Base-by-base conservation (phyloP, 2,113 vertebrate species). In the Tiliqua scincoides region DNA sequence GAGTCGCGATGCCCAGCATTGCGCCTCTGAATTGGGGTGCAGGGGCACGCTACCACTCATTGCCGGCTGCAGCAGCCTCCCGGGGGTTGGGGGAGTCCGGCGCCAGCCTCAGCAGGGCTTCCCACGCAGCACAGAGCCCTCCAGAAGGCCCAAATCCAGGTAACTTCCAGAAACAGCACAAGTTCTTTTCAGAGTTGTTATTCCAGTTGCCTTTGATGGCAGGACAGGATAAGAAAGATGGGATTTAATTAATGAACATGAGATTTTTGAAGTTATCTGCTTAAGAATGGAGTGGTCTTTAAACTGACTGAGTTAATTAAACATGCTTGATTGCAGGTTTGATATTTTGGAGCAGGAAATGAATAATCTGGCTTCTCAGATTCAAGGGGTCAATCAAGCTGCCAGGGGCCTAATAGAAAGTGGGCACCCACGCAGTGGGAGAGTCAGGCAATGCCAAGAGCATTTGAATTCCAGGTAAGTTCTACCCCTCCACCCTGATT, bases 261-360 rank as follows among this genome's bases (percentile, higher is more conserved):
- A 63, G 14, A 80, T 5, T 48, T 80, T n/a, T 15, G 8, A 65
- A 65, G 15, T 48, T 75, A 35, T 71, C 35, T 35, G 14, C 4
- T 83, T 59, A 7, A 15, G 21, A 57, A 83, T 61, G 7, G 25
- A 48, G 6, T 83, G 32, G 25, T 1, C 20, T 72, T 73, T 83
- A 54, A 70, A 25, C 27, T 52, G 65, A 48, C 52, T 70, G 35
- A 32, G 52, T 65, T 6, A 17, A 59, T 43, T 62, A 70, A 82
- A 37, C 30, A 25, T 65, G 7, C 32, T 74, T 57, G 21, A 32
- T 86, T 63, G 0, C 94, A 99, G 99, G 95, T 95, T 99, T 90
- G 98, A 98, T 8, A 98, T 97, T 82, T 94, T 99, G 78, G 96
- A 97, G 91, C 97, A 98, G 88, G 98, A 99, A 87, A 99, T 99